Evolutionary conservation across 2,113 vertebrate species (phyloP), one percentile per base, ranked within the genome.

Genomic region (Neotoma lepida): DNA sequence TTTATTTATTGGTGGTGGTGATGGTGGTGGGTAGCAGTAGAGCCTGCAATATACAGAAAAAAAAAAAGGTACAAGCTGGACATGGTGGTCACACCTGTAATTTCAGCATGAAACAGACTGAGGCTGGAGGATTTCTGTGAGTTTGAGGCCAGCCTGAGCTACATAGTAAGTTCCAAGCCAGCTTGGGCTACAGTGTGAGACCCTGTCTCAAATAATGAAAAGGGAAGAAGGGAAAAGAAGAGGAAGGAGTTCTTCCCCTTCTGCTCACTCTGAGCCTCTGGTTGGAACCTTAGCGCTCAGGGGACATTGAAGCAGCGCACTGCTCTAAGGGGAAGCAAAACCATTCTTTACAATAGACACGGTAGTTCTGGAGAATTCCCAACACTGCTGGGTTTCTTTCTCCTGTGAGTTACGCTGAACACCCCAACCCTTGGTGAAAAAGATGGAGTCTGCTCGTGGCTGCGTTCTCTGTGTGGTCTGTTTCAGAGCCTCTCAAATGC

Each of bases 281-380:
- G 58, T 33, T 39, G 80, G 61, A 95, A 46, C 49, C 44, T 9
- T 3, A 35, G 20, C 54, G 22, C 64, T 85, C 74, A 4, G 22
- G 17, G 54, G 80, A 66, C 15, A 13, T 20, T 22, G 73, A 95
- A 91, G 46, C 51, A 68, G 30, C 1, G 8, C 35, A 22, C 24
- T 82, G 18, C 82, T 86, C 90, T 90, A 22, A 46, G 24, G 73
- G 49, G 70, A 95, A 93, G 64, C 39, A 95, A 82, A 89, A 74
- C 51, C 41, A 2, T 14, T 41, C 61, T 77, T 74, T 46, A 71
- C 49, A 74, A 30, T 3, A 76, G 76, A 24, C 51, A 3, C 24
- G 51, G 78, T n/a, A 15, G 51, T 54, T 74, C 58, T 51, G 30
- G 87, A 91, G 93, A 66, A 77, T 86, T 96, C 88, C 80, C 54